A percentile compares a stretch with the other conserved stretches of the same genome.
Conservation (phyloP, 2,888 invertebrate genomes). For the Neoitamus cyanurus region DNA sequence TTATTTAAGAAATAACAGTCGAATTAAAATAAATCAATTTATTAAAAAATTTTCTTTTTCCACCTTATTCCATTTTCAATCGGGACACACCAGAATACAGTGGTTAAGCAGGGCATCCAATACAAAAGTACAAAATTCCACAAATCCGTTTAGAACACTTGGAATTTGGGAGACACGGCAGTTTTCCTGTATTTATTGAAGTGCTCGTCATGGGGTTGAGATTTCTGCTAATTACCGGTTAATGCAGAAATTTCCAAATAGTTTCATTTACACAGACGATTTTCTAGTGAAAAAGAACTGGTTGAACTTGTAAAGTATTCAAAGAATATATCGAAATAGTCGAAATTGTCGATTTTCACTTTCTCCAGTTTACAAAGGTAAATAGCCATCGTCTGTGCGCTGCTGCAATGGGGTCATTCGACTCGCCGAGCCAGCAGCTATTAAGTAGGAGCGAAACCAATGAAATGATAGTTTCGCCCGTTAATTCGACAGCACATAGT, state of each 20-base stretch:
- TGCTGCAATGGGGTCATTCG: background rate
- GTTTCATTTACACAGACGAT: background rate
- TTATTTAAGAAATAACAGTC: background rate
- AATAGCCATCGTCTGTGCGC: background rate
- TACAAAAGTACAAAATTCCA: background rate
- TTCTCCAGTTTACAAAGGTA: conserved; percentile 26
- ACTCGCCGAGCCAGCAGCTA: conserved; percentile 1
- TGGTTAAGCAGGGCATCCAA: background rate
- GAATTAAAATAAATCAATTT: background rate
- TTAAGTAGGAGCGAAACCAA: conserved; percentile 16
- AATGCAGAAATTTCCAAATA: conserved; percentile 6
- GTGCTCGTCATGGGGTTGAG: conserved; percentile 16
- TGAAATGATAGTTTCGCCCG: conserved; percentile 16
- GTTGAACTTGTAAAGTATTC: background rate
- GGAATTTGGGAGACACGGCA: background rate
- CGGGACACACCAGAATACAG: background rate
- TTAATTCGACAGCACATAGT: background rate
- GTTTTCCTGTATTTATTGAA: conserved; percentile 11
- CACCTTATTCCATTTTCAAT: background rate
- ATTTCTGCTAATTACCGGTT: conserved; percentile 6
- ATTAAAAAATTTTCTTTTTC: background rate
- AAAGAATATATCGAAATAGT: background rate
- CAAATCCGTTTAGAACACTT: background rate
- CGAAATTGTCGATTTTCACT: background rate
- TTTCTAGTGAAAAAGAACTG: background rate